Base-by-base conservation (phyloP, 2,113 vertebrate genomes). In the Microcebus ravelobensis region DNA sequence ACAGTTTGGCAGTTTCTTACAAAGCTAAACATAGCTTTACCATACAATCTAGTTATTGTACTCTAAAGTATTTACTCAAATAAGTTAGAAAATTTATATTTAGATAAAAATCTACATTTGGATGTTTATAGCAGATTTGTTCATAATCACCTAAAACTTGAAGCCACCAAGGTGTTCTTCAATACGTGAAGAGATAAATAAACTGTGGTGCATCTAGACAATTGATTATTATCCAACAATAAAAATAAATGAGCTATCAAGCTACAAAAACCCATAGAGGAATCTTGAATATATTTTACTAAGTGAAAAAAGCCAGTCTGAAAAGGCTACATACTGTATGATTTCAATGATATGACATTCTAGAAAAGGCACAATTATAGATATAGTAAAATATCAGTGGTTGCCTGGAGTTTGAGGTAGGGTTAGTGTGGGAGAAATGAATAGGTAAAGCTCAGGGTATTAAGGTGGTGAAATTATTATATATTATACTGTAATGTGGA, bases 401-500 rank as follows among this genome's bases (percentile, higher is more conserved):
- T 36, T 55, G 4, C 12, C 55, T 80, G 5, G 29, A 9, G 3
- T 85, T 76, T 81, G 27, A 70, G 15, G 45, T 88, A 36, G 18
- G 31, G 11, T 0, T 36, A 6, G 4, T 14, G 7, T 7, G 1
- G 4, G 10, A n/a, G 39, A 0, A 17, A 67, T 27, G 10, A 68
- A 74, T 23, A 67, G 34, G 23, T 48, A 29, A 91, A 85, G 4
- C 1, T 81, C 1, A 42, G n/a, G 21, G 21, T 3, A 57, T 39
- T 57, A 80, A 15, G 20, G 29, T 17, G 2, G 6, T 29, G 3
- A 67, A 79, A 83, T 12, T 45, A 59, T 23, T 55, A 21, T n/a
- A 0, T 36, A 34, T 52, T 52, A 67, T 52, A 61, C 20, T 59
- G 3, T 50, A 50, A 86, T 87, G 14, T 61, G 5, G 6, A 20